Conservation (phyloP, 2,797 vertebrate species). For the Vespertilio murinus region DNA sequence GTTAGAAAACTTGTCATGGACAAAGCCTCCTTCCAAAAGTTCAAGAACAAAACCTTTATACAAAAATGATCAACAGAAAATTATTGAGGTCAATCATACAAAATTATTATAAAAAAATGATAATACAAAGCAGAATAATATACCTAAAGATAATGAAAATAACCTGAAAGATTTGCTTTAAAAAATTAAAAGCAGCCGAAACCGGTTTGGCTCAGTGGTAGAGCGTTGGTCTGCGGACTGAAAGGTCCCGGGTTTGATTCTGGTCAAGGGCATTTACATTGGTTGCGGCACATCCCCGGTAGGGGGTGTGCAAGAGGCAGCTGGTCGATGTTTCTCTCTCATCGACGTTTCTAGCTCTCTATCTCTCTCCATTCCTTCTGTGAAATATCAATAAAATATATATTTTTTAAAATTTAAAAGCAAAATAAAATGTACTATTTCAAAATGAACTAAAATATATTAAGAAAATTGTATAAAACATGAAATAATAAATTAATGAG, state of each 20-base stretch:
- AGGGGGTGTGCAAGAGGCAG: too few species aligned
- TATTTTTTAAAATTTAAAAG: too few species aligned
- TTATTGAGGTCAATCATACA: neutral
- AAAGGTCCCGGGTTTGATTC: too few species aligned
- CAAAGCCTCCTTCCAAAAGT: slow-evolving; percentile 11
- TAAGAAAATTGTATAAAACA: neutral
- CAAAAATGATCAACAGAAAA: slow-evolving; percentile 24
- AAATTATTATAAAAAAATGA: slow-evolving; percentile 24
- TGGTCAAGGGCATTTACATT: too few species aligned
- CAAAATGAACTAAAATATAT: neutral
- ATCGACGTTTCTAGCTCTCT: too few species aligned
- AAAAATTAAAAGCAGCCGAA: too few species aligned
- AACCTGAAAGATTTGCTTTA: neutral
- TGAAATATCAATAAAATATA: too few species aligned
- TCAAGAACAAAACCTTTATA: neutral
- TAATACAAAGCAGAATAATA: neutral
- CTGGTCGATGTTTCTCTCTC: too few species aligned
- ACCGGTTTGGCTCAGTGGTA: too few species aligned
- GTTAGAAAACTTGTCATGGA: neutral
- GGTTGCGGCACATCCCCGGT: too few species aligned
- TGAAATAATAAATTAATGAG: neutral
- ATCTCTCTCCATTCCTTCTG: too few species aligned
- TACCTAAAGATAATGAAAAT: neutral
- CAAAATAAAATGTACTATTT: neutral
- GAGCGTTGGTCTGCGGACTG: too few species aligned